A percentile compares a stretch with the other conserved stretches of the same genome.
These are phyloP conservation scores for Spea bombifrons DNA, from an alignment of 2,113 vertebrate genomes.

Conservation along the genomic window DNA sequence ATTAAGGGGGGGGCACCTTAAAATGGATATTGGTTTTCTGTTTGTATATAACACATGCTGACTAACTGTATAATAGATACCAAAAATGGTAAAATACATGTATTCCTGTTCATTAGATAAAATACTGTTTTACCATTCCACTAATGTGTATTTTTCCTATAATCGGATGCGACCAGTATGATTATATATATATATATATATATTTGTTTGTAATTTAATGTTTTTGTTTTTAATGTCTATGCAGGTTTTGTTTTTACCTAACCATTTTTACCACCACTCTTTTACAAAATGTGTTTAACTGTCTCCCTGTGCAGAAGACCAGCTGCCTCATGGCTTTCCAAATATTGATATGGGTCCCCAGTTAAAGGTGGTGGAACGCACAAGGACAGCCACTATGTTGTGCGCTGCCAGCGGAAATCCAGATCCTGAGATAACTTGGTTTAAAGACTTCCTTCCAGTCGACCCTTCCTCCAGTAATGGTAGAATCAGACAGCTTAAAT, in stretches of 20 bases:
- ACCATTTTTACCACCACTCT: no score
- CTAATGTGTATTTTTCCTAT: no score
- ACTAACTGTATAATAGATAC: no score
- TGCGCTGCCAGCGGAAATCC: constrained; percentile 95
- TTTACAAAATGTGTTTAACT: background rate
- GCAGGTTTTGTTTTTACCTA: background rate
- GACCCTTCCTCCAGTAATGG: constrained; percentile 89
- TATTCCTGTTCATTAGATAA: no score
- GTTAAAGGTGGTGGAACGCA: constrained; percentile 95
- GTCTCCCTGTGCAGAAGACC: constrained; percentile 78
- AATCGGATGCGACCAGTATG: no score
- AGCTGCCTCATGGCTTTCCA: constrained; percentile 89
- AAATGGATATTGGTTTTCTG: no score
- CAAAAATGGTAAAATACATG: no score
- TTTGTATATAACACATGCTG: no score
- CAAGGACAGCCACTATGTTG: constrained; percentile 93
- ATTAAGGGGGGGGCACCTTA: no score
- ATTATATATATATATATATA: no score
- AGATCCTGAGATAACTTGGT: constrained; percentile 97
- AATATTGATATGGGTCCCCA: constrained; percentile 98
- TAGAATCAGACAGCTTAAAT: constrained; percentile 92
- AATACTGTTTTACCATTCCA: no score
- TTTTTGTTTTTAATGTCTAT: background rate
- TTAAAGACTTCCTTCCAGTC: constrained; percentile 96
- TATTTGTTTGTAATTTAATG: no score